phyloP scores from a whole-genome alignment of 2,113 vertebrate genomes.

The Caretta caretta region DNA sequence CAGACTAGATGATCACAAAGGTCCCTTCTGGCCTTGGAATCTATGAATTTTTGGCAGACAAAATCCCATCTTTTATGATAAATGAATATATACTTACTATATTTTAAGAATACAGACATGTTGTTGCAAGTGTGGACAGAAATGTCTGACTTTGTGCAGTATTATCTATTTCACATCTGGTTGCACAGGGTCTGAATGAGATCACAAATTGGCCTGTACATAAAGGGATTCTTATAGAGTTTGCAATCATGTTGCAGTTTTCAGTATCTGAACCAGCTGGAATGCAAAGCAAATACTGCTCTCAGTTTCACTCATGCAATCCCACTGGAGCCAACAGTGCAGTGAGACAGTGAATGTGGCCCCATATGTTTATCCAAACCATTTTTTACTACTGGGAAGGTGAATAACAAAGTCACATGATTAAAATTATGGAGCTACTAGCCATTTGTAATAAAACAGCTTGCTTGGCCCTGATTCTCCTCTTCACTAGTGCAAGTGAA shows the following conservation, averaged over 20 bases:
- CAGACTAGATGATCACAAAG: too few relatives aligned
- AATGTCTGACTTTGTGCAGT: neutral
- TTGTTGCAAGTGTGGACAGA: neutral
- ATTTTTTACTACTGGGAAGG: neutral
- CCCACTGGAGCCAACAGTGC: neutral
- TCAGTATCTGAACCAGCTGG: slow-evolving; percentile 3
- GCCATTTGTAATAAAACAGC: neutral
- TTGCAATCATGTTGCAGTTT: neutral
- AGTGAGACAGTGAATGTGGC: neutral
- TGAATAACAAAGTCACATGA: neutral
- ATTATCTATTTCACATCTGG: neutral
- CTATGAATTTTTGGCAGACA: neutral
- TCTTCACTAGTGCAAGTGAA: neutral
- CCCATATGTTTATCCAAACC: neutral
- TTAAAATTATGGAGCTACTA: neutral
- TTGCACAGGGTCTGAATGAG: neutral
- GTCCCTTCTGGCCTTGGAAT: too few relatives aligned
- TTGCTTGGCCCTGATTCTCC: neutral
- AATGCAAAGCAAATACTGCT: neutral
- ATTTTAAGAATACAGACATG: neutral
- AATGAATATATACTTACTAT: neutral
- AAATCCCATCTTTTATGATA: neutral
- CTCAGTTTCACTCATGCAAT: neutral
- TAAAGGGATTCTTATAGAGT: neutral
- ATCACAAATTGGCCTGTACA: neutral